Percentiles rank a stretch among this genome's conserved stretches.
Conservation (phyloP, 1,140 invertebrate species). For the Drosophila ficusphila region DNA sequence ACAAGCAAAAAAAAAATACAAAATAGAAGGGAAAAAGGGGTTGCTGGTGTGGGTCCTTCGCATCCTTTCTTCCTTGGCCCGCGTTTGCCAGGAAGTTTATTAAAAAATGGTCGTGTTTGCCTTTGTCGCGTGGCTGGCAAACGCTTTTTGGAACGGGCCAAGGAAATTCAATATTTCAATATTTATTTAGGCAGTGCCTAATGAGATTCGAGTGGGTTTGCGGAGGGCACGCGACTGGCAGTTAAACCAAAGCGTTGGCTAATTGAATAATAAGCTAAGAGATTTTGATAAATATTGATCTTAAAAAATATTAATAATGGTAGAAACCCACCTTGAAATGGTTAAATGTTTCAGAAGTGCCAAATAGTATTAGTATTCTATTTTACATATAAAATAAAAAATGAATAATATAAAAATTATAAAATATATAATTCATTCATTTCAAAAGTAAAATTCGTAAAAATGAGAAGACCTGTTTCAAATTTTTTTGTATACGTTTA, state of each 20-base stretch:
- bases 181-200: constrained; percentile 72
- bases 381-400: no score
- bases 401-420: no score
- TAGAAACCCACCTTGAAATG: no score
- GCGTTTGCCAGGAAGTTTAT: constrained; percentile 72
- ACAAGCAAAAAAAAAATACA: constrained; percentile 29
- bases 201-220: constrained; percentile 71
- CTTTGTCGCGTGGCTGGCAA: constrained; percentile 72
- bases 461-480: no score
- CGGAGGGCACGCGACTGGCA: background rate
- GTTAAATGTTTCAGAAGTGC: no score
- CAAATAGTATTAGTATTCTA: no score
- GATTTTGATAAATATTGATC: background rate
- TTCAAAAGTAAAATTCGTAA: no score
- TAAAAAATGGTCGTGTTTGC: constrained; percentile 79
- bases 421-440: no score
- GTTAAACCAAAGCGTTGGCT: constrained; percentile 1
- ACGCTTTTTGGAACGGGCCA: constrained; percentile 37
- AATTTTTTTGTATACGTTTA: no score
- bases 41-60: constrained; percentile 34
- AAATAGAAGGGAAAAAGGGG: no score
- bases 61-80: constrained; percentile 14
- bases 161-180: constrained; percentile 78
- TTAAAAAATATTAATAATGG: background rate
- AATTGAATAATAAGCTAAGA: constrained; percentile 37